Percentiles rank a stretch among this genome's conserved stretches.
Conservation (phyloP, 2,888 invertebrate species). For the Trimorus sp. region DNA sequence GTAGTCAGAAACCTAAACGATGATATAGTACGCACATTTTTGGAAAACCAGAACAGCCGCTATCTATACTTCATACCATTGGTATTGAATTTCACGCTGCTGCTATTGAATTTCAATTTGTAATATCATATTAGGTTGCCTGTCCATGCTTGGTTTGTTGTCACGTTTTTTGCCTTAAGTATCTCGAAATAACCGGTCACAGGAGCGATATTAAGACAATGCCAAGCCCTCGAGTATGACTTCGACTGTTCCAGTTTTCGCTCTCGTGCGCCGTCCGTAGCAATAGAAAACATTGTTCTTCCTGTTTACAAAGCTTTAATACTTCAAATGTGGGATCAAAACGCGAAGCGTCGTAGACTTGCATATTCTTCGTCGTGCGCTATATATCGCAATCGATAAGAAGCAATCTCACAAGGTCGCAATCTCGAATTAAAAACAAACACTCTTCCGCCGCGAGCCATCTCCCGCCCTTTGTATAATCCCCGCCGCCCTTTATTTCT, state of each 20-base stretch:
- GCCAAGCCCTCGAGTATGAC: too few species aligned
- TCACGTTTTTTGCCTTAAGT: constrained; percentile 21
- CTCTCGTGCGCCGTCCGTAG: background rate
- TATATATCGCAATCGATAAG: constrained; percentile 58
- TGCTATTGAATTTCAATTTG: constrained; percentile 44
- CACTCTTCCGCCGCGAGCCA: constrained; percentile 62
- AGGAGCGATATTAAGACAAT: background rate
- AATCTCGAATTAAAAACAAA: constrained; percentile 68
- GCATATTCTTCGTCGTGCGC: constrained; percentile 40
- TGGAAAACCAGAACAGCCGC: constrained; percentile 56
- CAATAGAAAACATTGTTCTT: background rate
- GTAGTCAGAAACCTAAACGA: constrained; percentile 59
- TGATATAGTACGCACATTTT: constrained; percentile 58
- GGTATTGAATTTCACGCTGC: constrained; percentile 4
- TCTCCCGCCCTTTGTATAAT: constrained; percentile 63
- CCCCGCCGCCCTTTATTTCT: constrained; percentile 61
- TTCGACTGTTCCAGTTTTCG: too few species aligned
- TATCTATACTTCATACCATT: constrained; percentile 40
- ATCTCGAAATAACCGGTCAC: constrained; percentile 4
- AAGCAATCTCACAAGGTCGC: constrained; percentile 66
- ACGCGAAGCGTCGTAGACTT: constrained; percentile 24
- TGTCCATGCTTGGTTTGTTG: constrained; percentile 23
- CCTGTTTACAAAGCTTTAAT: constrained; percentile 16
- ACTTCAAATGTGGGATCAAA: constrained; percentile 26
- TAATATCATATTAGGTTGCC: constrained; percentile 26